A percentile compares a stretch with the other conserved stretches of the same genome.
Conservation (phyloP, 1,140 invertebrate species). For the Gryon sp. region DNA sequence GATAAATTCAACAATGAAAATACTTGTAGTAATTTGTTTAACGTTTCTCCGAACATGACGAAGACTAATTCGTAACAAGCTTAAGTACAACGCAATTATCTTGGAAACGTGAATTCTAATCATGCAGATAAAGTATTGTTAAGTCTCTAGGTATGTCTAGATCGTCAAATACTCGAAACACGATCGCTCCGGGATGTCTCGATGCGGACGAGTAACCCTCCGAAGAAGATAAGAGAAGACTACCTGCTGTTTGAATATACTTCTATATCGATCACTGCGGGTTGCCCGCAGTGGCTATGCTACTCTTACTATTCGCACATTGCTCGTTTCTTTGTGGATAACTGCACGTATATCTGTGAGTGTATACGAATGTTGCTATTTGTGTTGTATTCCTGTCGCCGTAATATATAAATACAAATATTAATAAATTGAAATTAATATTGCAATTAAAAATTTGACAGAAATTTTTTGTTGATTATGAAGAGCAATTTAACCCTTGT, state of each 20-base stretch:
- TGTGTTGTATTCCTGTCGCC: no score
- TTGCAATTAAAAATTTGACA: no score
- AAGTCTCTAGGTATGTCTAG: not conserved
- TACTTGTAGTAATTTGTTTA: no score
- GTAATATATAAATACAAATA: no score
- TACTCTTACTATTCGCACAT: slow-evolving; percentile 10
- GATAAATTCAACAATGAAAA: no score
- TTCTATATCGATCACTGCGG: slow-evolving; percentile 73
- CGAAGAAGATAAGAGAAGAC: slow-evolving; percentile 49
- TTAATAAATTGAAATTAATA: no score
- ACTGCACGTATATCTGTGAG: not conserved
- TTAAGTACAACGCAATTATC: not conserved
- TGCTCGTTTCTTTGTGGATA: slow-evolving; percentile 28
- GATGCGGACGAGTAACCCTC: slow-evolving; percentile 28
- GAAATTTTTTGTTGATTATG: no score
- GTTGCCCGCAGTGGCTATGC: slow-evolving; percentile 36
- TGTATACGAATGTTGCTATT: not conserved
- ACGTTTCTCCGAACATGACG: no score
- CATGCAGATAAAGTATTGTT: slow-evolving; percentile 14
- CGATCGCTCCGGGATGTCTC: slow-evolving; percentile 38
- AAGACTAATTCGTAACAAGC: not conserved
- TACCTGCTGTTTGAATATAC: slow-evolving; percentile 57
- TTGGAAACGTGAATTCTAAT: not conserved
- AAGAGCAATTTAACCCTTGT: no score
- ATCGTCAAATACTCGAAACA: slow-evolving; percentile 27